Conservation (phyloP, 2,797 vertebrate genomes). For the Nasua narica region DNA sequence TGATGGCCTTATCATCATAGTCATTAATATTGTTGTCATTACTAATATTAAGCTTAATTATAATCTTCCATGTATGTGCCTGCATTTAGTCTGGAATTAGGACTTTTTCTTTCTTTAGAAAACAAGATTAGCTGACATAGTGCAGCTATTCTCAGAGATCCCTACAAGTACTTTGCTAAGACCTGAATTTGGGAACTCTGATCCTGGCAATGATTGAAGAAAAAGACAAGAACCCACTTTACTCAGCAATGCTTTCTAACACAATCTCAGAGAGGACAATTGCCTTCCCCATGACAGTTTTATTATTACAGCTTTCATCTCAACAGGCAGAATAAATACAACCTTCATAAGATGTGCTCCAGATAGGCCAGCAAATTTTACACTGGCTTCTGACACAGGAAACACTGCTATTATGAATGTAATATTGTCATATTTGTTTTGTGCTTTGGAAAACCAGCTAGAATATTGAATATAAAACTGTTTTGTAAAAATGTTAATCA, state of each 20-base stretch:
- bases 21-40: neutral
- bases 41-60: neutral
- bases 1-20: neutral
- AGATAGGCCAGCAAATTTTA: conserved; percentile 3
- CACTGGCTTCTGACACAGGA: conserved; percentile 12
- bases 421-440: conserved; percentile 35
- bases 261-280: conserved; percentile 27
- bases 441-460: conserved; percentile 7
- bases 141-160: neutral
- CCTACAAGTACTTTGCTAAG: neutral
- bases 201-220: conserved; percentile 2
- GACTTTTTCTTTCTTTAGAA: neutral
- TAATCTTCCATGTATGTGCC: neutral
- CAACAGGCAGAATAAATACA: conserved; percentile 65
- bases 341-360: conserved; percentile 33
- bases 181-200: neutral
- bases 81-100: neutral
- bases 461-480: conserved; percentile 17
- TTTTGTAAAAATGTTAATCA: conserved; percentile 27
- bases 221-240: conserved; percentile 47
- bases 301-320: conserved; percentile 59
- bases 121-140: neutral
- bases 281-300: conserved; percentile 44
- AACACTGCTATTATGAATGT: neutral
- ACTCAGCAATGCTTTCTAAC: neutral